Percentiles rank a stretch among this genome's conserved stretches.
Evolutionary conservation across 2,113 vertebrate species (phyloP).

Genomic region (Antigone vipio): DNA sequence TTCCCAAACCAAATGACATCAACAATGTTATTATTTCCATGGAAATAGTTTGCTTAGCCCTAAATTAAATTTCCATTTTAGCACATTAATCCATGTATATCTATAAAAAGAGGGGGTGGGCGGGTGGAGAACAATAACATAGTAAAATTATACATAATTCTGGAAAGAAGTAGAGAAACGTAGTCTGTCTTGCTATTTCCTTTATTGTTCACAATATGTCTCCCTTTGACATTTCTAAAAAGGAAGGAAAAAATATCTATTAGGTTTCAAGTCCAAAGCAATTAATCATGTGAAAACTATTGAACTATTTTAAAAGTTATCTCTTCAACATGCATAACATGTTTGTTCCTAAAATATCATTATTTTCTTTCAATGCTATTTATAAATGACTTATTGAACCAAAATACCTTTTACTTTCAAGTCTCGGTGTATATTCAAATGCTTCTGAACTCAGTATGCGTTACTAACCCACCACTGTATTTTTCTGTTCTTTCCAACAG

Average conservation of each 20-base stretch:
- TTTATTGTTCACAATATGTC: conserved; percentile 53
- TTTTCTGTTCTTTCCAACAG: neutral
- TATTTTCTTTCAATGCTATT: conserved; percentile 45
- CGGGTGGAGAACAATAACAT: conserved; percentile 2
- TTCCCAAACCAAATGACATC: conserved; percentile 22
- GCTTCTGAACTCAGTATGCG: neutral
- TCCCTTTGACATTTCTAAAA: conserved; percentile 65
- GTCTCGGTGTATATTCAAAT: neutral
- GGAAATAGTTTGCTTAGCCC: neutral
- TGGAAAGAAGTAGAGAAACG: conserved; percentile 48
- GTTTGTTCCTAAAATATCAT: conserved; percentile 44
- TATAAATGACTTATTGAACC: conserved; percentile 21
- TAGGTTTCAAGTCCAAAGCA: conserved; percentile 34
- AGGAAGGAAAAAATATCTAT: conserved; percentile 32
- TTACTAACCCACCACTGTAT: neutral
- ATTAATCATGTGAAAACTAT: conserved; percentile 45
- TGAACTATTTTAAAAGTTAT: conserved; percentile 57
- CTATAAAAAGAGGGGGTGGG: conserved; percentile 23
- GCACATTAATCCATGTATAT: conserved; percentile 40
- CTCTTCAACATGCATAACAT: conserved; percentile 44
- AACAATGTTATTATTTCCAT: conserved; percentile 33
- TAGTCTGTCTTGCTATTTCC: conserved; percentile 12
- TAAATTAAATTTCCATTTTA: conserved; percentile 42
- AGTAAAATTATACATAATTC: conserved; percentile 64
- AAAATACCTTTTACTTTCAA: conserved; percentile 7